Conservation (phyloP, 2,888 invertebrate species). For the Callimorpha dominula region DNA sequence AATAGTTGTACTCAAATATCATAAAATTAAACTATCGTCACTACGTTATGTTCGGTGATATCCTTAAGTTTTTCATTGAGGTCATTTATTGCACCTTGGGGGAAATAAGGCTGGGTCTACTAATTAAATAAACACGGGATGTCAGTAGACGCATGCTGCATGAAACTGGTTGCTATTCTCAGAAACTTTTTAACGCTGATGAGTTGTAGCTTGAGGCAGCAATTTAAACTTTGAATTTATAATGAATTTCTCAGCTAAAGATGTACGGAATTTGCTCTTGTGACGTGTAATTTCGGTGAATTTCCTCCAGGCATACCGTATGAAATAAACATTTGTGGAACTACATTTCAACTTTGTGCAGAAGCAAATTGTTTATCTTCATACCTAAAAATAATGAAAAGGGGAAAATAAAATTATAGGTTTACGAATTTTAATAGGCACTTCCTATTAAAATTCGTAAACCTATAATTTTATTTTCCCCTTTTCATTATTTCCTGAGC, state of each 20-base stretch:
- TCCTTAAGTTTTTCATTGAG: conserved; percentile 56
- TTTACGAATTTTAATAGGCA: no score
- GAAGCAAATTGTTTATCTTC: conserved; percentile 31
- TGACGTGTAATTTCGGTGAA: conserved; percentile 65
- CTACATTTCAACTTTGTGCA: conserved; percentile 46
- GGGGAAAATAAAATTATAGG: no score
- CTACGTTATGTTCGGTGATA: conserved; percentile 26
- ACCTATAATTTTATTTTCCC: no score
- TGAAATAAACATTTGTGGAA: conserved; percentile 58
- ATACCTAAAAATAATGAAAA: conserved; percentile 6
- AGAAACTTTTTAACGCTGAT: conserved; percentile 79
- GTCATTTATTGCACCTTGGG: conserved; percentile 62
- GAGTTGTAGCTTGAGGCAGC: conserved; percentile 73
- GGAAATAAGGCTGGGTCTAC: conserved; percentile 55
- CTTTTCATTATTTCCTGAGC: no score
- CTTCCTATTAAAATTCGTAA: no score
- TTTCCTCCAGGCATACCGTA: conserved; percentile 50
- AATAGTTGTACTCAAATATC: no score
- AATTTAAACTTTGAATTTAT: conserved; percentile 80
- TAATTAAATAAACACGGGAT: conserved; percentile 73
- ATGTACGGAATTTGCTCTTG: conserved; percentile 63
- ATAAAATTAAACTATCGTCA: not conserved
- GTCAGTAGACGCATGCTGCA: conserved; percentile 63
- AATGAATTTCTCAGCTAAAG: conserved; percentile 72
- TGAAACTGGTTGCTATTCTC: conserved; percentile 60